Percentiles rank a stretch among this genome's conserved stretches.
Conservation (phyloP, 1,140 invertebrate species). For the Hyles euphorbiae region DNA sequence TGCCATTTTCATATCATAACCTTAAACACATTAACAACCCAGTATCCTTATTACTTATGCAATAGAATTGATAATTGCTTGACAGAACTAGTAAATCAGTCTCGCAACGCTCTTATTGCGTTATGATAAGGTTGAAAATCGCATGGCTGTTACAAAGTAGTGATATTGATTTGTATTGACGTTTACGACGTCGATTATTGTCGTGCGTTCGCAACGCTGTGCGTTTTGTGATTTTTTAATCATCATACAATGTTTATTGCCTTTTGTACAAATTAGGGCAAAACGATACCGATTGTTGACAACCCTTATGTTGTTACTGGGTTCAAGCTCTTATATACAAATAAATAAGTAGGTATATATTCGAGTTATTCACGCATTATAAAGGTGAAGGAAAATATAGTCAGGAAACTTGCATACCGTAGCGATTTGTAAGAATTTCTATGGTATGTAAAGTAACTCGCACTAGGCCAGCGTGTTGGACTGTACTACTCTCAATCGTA, state of each 20-base stretch:
- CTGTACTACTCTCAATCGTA: too few relatives aligned
- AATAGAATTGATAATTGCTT: slow-evolving; percentile 11
- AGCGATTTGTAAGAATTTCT: too few relatives aligned
- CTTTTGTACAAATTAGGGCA: neutral
- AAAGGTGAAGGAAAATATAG: too few relatives aligned
- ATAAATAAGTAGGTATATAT: too few relatives aligned
- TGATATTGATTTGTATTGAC: slow-evolving; percentile 47
- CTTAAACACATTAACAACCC: slow-evolving; percentile 14
- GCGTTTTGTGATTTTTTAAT: slow-evolving; percentile 26
- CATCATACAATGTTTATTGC: too few relatives aligned
- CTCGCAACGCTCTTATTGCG: slow-evolving; percentile 15
- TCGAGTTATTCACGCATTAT: too few relatives aligned
- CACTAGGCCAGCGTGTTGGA: too few relatives aligned
- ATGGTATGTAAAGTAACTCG: too few relatives aligned
- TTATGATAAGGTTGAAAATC: slow-evolving; percentile 25
- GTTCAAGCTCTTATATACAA: too few relatives aligned
- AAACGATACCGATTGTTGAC: neutral
- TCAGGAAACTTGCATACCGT: too few relatives aligned
- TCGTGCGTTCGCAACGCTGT: slow-evolving; percentile 26
- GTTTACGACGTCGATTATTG: slow-evolving; percentile 44
- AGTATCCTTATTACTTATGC: slow-evolving; percentile 4
- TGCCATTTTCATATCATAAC: slow-evolving; percentile 35
- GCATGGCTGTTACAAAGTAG: slow-evolving; percentile 2
- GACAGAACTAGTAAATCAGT: neutral
- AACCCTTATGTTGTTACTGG: too few relatives aligned